Conservation (phyloP, 2,888 invertebrate species). For the Dynastes hyllus region DNA sequence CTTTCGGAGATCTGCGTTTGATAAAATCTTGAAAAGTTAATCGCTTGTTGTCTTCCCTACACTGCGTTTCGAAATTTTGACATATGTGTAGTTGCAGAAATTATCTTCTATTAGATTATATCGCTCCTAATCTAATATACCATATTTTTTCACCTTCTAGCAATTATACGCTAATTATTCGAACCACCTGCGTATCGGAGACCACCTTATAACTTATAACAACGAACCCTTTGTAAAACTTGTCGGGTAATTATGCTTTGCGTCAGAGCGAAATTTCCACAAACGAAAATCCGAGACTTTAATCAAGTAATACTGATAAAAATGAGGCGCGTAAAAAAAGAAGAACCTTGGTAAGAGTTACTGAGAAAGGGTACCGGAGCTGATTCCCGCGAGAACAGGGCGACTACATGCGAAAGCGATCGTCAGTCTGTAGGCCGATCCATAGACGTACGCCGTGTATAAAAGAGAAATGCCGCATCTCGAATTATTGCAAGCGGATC, state of each 20-base stretch:
- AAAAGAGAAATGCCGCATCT: slow-evolving; percentile 44
- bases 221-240: slow-evolving; percentile 6
- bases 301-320: slow-evolving; percentile 29
- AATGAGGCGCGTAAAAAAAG: slow-evolving; percentile 23
- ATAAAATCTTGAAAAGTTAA: too few relatives aligned
- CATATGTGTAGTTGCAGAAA: too few relatives aligned
- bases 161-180: neutral
- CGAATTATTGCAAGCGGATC: slow-evolving; percentile 17
- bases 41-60: too few relatives aligned
- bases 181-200: slow-evolving; percentile 1
- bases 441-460: slow-evolving; percentile 23
- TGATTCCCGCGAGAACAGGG: slow-evolving; percentile 48
- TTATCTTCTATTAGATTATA: neutral
- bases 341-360: neutral
- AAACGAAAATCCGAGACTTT: slow-evolving; percentile 43
- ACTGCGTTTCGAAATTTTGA: too few relatives aligned
- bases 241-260: slow-evolving; percentile 17
- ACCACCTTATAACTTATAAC: neutral
- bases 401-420: slow-evolving; percentile 42
- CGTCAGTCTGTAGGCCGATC: neutral
- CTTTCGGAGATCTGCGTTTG: too few relatives aligned
- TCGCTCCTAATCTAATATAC: neutral
- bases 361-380: slow-evolving; percentile 48
- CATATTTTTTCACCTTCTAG: neutral
- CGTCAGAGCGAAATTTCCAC: slow-evolving; percentile 17